Conservation (phyloP, 2,113 vertebrate species). For the Psammodynastes pulverulentus region DNA sequence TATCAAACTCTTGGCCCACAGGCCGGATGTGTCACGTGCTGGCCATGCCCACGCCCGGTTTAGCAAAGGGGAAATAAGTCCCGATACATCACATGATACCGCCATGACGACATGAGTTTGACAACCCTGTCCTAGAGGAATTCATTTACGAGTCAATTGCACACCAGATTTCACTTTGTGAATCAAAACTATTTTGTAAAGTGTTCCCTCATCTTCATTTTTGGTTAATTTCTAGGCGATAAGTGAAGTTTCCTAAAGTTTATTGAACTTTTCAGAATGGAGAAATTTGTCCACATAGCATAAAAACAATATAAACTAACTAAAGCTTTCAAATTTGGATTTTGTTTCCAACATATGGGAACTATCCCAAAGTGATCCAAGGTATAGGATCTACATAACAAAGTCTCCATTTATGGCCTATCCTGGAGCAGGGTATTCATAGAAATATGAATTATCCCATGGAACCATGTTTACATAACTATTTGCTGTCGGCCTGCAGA, state of each 20-base stretch:
- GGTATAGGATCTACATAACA: background rate
- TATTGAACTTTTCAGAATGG: background rate
- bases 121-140: slow-evolving; percentile 46
- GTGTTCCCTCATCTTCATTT: slow-evolving; percentile 4
- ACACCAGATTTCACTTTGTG: slow-evolving; percentile 42
- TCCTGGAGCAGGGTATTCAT: background rate
- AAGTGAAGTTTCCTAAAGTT: slow-evolving; percentile 14
- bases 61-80: too few species aligned
- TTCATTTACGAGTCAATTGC: slow-evolving; percentile 55
- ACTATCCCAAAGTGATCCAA: background rate
- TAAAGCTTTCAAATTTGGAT: background rate
- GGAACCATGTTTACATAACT: background rate
- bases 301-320: background rate
- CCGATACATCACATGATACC: too few species aligned
- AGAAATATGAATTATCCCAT: background rate
- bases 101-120: too few species aligned
- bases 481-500: background rate
- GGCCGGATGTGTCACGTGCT: too few species aligned
- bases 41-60: too few species aligned
- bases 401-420: background rate
- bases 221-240: slow-evolving; percentile 11
- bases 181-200: background rate
- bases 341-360: background rate
- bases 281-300: background rate
- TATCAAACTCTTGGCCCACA: too few species aligned